These are phyloP conservation scores for Falco naumanni DNA, from an alignment of 2,797 vertebrate species.

Conservation along the genomic window DNA sequence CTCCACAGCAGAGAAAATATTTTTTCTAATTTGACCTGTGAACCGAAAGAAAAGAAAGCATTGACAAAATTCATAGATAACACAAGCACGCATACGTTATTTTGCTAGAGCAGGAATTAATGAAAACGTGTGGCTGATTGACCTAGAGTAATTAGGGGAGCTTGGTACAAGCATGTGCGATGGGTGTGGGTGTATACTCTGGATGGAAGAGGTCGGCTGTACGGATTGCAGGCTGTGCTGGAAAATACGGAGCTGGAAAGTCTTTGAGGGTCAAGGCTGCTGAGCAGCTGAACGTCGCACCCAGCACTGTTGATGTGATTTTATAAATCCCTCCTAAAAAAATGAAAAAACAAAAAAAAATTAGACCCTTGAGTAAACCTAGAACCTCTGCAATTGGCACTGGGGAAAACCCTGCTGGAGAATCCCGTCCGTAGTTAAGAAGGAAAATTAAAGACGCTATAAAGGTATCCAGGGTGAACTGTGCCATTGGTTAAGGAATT, in stretches of 20 bases:
- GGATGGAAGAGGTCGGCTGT: too few relatives aligned
- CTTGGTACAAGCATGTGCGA: neutral
- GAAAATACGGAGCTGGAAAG: neutral
- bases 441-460: neutral
- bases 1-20: accelerated
- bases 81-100: accelerated
- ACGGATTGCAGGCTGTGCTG: neutral
- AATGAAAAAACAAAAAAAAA: too few relatives aligned
- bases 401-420: neutral
- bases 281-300: neutral
- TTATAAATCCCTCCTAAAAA: too few relatives aligned
- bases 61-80: neutral
- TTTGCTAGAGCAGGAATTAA: neutral
- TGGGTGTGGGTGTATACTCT: too few relatives aligned
- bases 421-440: too few relatives aligned
- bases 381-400: neutral
- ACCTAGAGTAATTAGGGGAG: neutral
- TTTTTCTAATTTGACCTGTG: neutral
- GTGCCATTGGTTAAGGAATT: neutral
- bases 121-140: neutral
- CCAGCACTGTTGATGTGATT: neutral
- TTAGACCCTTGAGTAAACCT: too few relatives aligned
- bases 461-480: neutral
- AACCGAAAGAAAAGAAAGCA: neutral
- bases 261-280: too few relatives aligned